Conservation (phyloP, 2,797 vertebrate species). For the Oceanodroma leucorhoa region DNA sequence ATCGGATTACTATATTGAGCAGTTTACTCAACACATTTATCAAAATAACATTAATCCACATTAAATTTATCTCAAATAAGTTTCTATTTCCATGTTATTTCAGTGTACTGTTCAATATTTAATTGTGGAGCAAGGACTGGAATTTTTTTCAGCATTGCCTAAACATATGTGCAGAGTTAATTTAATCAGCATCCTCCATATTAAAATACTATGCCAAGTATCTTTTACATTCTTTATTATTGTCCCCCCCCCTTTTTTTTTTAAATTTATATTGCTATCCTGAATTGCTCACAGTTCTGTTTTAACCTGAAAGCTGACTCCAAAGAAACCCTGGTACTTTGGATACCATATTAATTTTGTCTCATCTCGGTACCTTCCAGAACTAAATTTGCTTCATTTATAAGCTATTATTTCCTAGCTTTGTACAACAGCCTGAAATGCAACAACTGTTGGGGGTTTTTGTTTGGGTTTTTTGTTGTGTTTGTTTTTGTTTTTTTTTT, state of each 20-base stretch:
- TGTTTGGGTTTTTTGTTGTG: too few relatives aligned
- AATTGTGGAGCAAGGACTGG: not conserved
- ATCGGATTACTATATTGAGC: not conserved
- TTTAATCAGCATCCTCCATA: not conserved
- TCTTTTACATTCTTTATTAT: not conserved
- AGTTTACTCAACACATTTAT: not conserved
- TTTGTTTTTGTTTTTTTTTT: not conserved
- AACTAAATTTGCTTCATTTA: not conserved
- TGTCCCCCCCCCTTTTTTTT: not conserved
- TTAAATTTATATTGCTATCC: not conserved
- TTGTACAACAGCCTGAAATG: conserved; percentile 6
- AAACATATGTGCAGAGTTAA: not conserved
- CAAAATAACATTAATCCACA: not conserved
- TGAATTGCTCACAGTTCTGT: not conserved
- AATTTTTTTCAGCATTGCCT: not conserved
- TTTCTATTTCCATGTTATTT: not conserved
- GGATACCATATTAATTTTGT: not conserved
- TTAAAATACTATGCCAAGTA: not conserved
- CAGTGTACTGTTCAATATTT: not conserved
- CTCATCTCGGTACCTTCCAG: not conserved
- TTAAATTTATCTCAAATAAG: not conserved
- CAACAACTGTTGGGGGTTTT: not conserved
- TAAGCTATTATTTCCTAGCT: not conserved
- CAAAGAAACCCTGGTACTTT: not conserved
- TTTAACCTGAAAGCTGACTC: not conserved